Evolutionary conservation across 2,888 invertebrate species (phyloP).

Genomic region (Malthinus flaveolus): DNA sequence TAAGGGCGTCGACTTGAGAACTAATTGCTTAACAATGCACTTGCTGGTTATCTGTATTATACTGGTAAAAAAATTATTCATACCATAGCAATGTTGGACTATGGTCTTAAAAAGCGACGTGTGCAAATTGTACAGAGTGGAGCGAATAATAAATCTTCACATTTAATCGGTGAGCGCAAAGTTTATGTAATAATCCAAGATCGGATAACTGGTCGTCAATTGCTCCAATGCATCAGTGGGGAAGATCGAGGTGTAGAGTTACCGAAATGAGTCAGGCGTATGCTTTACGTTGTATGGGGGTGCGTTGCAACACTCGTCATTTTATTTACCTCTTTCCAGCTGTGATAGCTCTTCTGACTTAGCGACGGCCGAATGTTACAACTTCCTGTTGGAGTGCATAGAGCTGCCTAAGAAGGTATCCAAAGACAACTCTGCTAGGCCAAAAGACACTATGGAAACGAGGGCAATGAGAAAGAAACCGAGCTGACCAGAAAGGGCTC

Average conservation of each 20-base stretch:
- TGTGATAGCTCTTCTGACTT: slow-evolving; percentile 70
- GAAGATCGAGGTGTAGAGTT: slow-evolving; percentile 67
- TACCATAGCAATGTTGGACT: background rate
- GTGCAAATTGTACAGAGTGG: background rate
- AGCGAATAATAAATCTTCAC: background rate
- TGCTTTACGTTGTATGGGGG: slow-evolving; percentile 70
- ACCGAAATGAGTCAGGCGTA: slow-evolving; percentile 64
- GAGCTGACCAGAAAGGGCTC: no score
- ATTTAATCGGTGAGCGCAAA: slow-evolving; percentile 67
- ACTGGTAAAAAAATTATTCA: no score
- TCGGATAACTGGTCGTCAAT: slow-evolving; percentile 67
- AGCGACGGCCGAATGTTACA: slow-evolving; percentile 68
- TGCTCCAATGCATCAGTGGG: slow-evolving; percentile 66
- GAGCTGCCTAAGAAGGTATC: no score
- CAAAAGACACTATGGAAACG: no score
- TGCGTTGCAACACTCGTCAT: slow-evolving; percentile 44
- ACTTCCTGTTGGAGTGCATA: no score
- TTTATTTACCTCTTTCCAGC: slow-evolving; percentile 39
- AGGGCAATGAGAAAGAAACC: no score
- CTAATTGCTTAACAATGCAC: background rate
- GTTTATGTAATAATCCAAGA: slow-evolving; percentile 69
- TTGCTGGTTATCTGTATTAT: background rate
- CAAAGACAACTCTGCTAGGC: no score
- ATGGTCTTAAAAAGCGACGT: background rate
- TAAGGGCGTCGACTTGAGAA: no score